Base-by-base conservation (phyloP, 2,113 vertebrate species). In the Phyllostomus hastatus region DNA sequence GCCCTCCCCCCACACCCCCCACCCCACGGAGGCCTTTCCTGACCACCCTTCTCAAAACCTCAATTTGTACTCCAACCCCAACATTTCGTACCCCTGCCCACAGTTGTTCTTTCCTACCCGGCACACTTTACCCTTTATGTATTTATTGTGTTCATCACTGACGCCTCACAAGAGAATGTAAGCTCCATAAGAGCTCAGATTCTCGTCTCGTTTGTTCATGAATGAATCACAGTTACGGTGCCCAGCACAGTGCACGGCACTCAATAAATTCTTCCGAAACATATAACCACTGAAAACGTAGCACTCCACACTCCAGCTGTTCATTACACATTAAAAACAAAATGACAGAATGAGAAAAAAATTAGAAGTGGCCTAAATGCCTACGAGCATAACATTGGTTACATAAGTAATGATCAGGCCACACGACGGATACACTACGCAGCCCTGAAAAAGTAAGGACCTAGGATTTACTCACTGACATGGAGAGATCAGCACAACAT, bases 321-420 rank as follows among this genome's bases (percentile, higher is more conserved):
- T 84, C 89, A 69, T 87, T 83, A 84, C 46, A 87, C 79, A 72
- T 81, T 80, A 80, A 83, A 87, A 64, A 35, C 24, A 80, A 91
- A 96, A 95, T 7, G 10, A 46, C 70, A 95, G 46, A 76, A 94
- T 15, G 80, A 69, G 73, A 67, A 81, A 93, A 85, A 85, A 94
- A 57, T 75, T n/a, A 70, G 16, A 96, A 96, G 88, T 41, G 35
- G 31, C 38, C 80, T 75, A 81, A 88, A 92, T 41, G 57, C 46
- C 84, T 70, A 26, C 31, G 61, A 69, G 48, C 64, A n/a, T 57
- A 61, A 86, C 95, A 85, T 15, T 61, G 61, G n/a, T 94, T 85
- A 64, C 59, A 14, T 88, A 96, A 88, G 69, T 48, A 80, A 92
- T 24, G 59, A 88, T 59, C 43, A 3, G 38, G 10, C 41, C 83